These are phyloP conservation scores for Chauna torquata DNA, from an alignment of 2,113 vertebrate species.

Conservation along the genomic window DNA sequence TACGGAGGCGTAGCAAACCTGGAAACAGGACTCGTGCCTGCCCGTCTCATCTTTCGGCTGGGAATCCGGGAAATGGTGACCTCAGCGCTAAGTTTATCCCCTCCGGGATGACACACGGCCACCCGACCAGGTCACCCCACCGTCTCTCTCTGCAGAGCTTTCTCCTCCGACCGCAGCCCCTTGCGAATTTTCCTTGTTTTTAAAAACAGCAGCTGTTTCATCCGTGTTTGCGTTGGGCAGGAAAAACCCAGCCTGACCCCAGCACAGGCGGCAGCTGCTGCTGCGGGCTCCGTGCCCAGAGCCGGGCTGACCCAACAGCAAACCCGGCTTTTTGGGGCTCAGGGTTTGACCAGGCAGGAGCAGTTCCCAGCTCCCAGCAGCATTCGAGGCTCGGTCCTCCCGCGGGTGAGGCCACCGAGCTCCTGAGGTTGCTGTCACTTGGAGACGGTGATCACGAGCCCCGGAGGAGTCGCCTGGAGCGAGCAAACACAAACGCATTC, in stretches of 20 bases:
- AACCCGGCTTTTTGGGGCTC: background rate
- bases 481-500: background rate
- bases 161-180: background rate
- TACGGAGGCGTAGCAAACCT: accelerated
- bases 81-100: background rate
- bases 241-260: background rate
- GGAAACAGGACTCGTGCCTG: background rate
- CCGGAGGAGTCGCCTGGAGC: background rate
- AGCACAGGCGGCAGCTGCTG: background rate
- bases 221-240: background rate
- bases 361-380: background rate
- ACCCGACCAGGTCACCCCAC: too few relatives aligned
- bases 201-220: background rate
- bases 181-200: too few relatives aligned
- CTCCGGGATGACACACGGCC: too few relatives aligned
- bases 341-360: background rate
- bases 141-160: background rate
- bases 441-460: background rate
- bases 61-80: background rate
- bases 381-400: background rate
- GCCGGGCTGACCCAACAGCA: background rate
- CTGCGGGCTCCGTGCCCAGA: background rate
- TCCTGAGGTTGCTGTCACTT: background rate
- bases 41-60: background rate
- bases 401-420: background rate